Percentiles rank a stretch among this genome's conserved stretches.
Conservation (phyloP, 1,140 invertebrate species). For the Oncopeltus fasciatus region DNA sequence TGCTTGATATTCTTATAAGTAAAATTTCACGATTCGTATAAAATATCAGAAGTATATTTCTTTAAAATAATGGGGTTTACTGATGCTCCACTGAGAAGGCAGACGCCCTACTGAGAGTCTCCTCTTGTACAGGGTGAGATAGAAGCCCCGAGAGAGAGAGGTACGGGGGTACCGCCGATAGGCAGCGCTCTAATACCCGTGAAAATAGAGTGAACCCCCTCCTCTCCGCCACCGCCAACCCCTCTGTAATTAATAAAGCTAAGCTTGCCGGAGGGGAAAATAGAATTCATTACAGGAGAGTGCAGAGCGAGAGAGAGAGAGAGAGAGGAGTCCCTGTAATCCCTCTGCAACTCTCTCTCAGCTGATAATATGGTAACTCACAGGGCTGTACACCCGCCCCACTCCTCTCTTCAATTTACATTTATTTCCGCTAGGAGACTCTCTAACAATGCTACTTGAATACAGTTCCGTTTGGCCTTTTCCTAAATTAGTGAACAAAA, state of each 20-base stretch:
- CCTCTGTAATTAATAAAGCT: conserved; percentile 20
- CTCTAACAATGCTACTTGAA: too few relatives aligned
- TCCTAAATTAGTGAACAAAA: too few relatives aligned
- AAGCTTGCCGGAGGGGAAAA: conserved; percentile 20
- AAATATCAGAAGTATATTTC: too few relatives aligned
- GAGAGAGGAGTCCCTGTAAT: not conserved
- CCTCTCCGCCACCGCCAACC: not conserved
- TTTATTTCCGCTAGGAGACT: not conserved
- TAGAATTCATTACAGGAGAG: conserved; percentile 18
- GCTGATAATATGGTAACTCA: conserved; percentile 9
- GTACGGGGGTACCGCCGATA: not conserved
- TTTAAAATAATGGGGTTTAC: too few relatives aligned
- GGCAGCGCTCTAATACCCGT: not conserved
- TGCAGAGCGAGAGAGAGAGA: not conserved
- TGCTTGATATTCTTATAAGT: too few relatives aligned
- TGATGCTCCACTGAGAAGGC: too few relatives aligned
- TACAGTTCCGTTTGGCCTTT: too few relatives aligned
- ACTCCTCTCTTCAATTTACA: not conserved
- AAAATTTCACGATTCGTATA: too few relatives aligned
- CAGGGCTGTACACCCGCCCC: not conserved
- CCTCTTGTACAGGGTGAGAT: not conserved
- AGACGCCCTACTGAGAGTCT: too few relatives aligned
- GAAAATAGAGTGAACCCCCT: not conserved
- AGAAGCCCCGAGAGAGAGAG: not conserved
- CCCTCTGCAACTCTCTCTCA: not conserved